Conservation (phyloP, 1,140 invertebrate genomes). For the Pseudachorutes palmiensis region DNA sequence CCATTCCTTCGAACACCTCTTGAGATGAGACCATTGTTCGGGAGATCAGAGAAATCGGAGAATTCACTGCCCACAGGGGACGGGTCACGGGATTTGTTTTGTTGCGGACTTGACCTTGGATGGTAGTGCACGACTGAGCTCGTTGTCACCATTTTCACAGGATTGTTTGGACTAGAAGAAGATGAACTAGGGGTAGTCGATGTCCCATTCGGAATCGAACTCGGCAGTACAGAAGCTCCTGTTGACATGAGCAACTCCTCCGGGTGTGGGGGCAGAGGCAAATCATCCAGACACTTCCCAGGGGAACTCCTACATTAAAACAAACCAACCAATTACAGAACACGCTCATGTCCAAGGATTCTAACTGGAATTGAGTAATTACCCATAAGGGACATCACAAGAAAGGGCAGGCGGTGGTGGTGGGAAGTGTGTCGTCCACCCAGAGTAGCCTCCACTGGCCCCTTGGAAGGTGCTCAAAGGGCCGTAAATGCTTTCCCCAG, state of each 20-base stretch:
- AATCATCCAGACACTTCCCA: conserved; percentile 19
- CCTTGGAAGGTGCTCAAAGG: conserved; percentile 18
- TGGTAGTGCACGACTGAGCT: conserved; percentile 1
- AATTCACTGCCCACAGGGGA: conserved; percentile 36
- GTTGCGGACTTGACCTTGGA: conserved; percentile 28
- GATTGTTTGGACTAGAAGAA: conserved; percentile 33
- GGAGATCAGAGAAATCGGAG: conserved; percentile 35
- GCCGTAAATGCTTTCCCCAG: conserved; percentile 14
- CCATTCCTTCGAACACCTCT: conserved; percentile 51
- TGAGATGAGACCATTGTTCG: conserved; percentile 23
- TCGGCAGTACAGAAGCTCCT: too few relatives aligned
- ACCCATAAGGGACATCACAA: conserved; percentile 25
- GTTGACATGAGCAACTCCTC: conserved; percentile 27
- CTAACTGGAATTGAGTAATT: conserved; percentile 2
- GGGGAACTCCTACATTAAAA: conserved; percentile 18
- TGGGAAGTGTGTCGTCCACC: conserved; percentile 18
- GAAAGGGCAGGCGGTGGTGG: conserved; percentile 32
- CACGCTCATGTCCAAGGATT: neutral
- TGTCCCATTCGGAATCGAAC: conserved; percentile 16
- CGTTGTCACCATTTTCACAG: conserved; percentile 13
- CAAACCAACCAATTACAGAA: conserved; percentile 1
- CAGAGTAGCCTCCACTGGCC: neutral
- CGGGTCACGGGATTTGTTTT: conserved; percentile 31
- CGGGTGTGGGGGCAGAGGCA: conserved; percentile 30
- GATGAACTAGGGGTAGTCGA: conserved; percentile 9